phyloP scores from a whole-genome alignment of 2,888 invertebrate genomes.

The Drosophila merina region DNA sequence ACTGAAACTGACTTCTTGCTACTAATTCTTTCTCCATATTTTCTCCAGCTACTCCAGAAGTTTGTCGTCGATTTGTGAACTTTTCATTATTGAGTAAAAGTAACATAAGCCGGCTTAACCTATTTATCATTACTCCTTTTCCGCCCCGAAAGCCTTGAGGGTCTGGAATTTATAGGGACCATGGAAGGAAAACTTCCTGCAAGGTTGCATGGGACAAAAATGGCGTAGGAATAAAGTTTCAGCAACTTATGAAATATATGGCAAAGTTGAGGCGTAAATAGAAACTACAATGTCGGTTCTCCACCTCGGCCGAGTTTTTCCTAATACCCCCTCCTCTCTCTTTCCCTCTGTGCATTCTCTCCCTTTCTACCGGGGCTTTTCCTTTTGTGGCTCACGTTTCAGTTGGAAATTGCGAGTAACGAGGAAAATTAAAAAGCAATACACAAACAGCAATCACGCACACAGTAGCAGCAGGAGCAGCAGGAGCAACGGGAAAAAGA shows the following conservation, averaged over 20 bases:
- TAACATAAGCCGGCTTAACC: conserved; percentile 30
- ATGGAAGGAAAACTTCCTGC: conserved; percentile 28
- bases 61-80: conserved; percentile 37
- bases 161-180: conserved; percentile 31
- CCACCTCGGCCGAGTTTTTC: conserved; percentile 9
- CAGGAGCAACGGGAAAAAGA: conserved; percentile 10
- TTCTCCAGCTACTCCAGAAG: not conserved
- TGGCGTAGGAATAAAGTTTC: conserved; percentile 50
- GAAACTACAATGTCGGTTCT: conserved; percentile 44
- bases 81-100: conserved; percentile 35
- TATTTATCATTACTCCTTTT: conserved; percentile 34
- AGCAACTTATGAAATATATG: conserved; percentile 63
- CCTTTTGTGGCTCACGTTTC: conserved; percentile 50
- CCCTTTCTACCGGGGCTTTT: not conserved
- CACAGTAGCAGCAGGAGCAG: conserved; percentile 33
- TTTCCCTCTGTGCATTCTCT: conserved; percentile 2
- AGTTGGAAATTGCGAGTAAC: conserved; percentile 65
- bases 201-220: conserved; percentile 48
- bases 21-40: conserved; percentile 8
- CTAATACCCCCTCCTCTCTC: not conserved
- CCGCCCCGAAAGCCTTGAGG: conserved; percentile 28
- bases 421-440: conserved; percentile 77
- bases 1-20: conserved; percentile 1
- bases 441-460: conserved; percentile 76
- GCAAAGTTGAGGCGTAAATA: conserved; percentile 58